phyloP scores from a whole-genome alignment of 2,888 invertebrate genomes.

The Mactromeris polynyma region DNA sequence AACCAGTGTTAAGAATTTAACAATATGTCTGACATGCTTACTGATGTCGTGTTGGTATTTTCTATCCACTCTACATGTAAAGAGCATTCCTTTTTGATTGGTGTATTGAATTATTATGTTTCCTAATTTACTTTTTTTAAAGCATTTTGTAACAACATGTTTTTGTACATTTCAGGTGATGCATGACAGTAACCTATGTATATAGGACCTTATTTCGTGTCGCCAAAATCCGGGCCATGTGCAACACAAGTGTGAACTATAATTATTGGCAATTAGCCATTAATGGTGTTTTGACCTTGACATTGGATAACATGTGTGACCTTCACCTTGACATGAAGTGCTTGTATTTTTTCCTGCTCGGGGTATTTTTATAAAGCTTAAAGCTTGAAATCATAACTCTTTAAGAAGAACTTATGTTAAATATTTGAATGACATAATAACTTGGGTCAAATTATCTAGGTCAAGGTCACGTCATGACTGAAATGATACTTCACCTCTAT shows the following conservation, averaged over 20 bases:
- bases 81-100: neutral
- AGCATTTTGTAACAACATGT: neutral
- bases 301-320: neutral
- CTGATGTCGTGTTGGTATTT: too few species aligned
- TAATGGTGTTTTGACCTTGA: neutral
- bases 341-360: neutral
- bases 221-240: constrained; percentile 68
- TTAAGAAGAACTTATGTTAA: neutral
- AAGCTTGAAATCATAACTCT: neutral
- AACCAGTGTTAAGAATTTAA: too few species aligned
- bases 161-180: constrained; percentile 59
- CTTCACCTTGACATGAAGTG: neutral
- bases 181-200: constrained; percentile 56
- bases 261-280: neutral
- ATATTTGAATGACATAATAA: neutral
- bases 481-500: neutral
- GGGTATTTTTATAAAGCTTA: neutral
- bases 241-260: constrained; percentile 44
- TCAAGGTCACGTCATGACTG: neutral
- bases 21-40: too few species aligned
- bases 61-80: too few species aligned
- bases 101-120: neutral
- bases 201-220: constrained; percentile 18
- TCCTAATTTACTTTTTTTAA: neutral
- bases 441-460: too few species aligned